Evolutionary conservation across 2,888 invertebrate genomes (phyloP).

Genomic region (Norana najaformis): DNA sequence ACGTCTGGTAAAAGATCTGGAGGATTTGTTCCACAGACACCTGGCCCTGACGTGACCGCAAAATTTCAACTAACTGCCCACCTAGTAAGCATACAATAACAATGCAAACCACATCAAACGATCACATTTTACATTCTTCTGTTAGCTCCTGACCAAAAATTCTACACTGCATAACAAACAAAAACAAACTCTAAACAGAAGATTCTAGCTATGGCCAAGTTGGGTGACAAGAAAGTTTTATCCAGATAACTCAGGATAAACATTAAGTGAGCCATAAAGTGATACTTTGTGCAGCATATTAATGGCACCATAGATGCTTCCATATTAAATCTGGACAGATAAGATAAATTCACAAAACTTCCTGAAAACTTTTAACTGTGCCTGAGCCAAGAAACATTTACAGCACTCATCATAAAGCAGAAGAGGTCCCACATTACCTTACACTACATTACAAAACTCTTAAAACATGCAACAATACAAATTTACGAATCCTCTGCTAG

Average conservation of each 20-base stretch:
- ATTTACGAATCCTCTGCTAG: not conserved
- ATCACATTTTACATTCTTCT: not conserved
- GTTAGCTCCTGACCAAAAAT: not conserved
- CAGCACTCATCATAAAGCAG: not conserved
- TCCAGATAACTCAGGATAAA: not conserved
- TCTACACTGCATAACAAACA: not conserved
- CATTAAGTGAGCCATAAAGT: not conserved
- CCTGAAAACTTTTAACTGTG: not conserved
- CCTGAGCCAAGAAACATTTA: not conserved
- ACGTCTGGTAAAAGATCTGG: slow-evolving; percentile 87
- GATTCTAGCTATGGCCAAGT: not conserved
- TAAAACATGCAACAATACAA: not conserved
- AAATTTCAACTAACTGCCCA: slow-evolving; percentile 59
- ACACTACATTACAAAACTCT: slow-evolving; percentile 2
- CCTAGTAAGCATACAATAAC: slow-evolving; percentile 45
- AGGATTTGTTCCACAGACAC: slow-evolving; percentile 65
- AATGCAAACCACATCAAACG: not conserved
- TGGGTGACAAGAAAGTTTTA: not conserved
- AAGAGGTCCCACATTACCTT: not conserved
- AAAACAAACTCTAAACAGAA: no score
- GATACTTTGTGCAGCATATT: not conserved
- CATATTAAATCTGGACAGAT: slow-evolving; percentile 13
- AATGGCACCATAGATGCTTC: not conserved
- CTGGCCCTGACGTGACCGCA: slow-evolving; percentile 51
- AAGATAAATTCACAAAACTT: not conserved